Evolutionary conservation across 2,113 vertebrate species (phyloP).

Genomic region (Apodemus speciosus): DNA sequence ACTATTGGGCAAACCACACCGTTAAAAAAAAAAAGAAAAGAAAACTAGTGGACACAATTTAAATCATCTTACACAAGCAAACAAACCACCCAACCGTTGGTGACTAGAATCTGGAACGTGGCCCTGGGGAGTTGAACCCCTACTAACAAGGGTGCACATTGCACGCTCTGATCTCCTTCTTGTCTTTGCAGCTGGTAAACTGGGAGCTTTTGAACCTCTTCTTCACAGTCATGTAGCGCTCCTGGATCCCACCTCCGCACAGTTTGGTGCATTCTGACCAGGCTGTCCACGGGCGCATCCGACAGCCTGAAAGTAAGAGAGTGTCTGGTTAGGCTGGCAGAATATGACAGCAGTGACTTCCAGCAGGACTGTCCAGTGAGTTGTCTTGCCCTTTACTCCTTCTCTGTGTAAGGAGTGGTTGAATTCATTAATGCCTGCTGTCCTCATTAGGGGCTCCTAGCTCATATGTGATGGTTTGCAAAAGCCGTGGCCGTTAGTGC

Average conservation of each 20-base stretch:
- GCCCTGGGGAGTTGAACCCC: slow-evolving; percentile 78
- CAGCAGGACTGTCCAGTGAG: neutral
- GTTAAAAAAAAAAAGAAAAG: slow-evolving; percentile 85
- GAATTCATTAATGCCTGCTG: neutral
- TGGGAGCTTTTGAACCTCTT: slow-evolving; percentile 95
- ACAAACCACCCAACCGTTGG: slow-evolving; percentile 84
- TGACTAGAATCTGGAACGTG: slow-evolving; percentile 85
- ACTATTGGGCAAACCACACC: slow-evolving; percentile 85
- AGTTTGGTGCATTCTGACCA: slow-evolving; percentile 97
- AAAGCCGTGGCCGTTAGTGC: neutral
- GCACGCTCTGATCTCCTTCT: slow-evolving; percentile 98
- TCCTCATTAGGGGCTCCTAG: neutral
- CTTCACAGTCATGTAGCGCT: slow-evolving; percentile 97
- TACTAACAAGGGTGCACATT: slow-evolving; percentile 97
- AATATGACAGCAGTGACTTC: neutral
- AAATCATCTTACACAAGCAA: slow-evolving; percentile 83
- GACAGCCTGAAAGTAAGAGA: slow-evolving; percentile 88
- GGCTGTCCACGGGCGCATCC: slow-evolving; percentile 96
- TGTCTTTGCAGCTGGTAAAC: slow-evolving; percentile 97
- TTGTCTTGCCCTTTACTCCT: neutral
- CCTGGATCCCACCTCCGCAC: slow-evolving; percentile 97
- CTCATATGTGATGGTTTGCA: neutral
- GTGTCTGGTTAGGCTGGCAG: slow-evolving; percentile 23
- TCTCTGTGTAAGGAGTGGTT: neutral
- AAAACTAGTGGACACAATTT: slow-evolving; percentile 85